Conservation (phyloP, 2,113 vertebrate genomes). For the Motacilla alba region DNA sequence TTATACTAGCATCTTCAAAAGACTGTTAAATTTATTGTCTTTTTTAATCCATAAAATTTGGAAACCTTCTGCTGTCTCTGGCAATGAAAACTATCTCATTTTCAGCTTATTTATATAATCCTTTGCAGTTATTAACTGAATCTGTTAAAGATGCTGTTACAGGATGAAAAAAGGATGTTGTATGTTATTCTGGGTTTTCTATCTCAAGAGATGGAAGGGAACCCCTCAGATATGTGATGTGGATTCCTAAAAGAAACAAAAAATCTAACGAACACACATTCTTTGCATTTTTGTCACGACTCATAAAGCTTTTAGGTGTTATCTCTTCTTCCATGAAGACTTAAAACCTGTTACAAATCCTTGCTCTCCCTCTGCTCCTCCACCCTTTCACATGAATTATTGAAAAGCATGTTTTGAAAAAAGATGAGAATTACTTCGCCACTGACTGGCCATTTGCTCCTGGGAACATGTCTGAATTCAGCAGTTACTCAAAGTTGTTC, state of each 20-base stretch:
- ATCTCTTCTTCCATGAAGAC: not conserved
- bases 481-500: not conserved
- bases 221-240: not conserved
- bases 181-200: not conserved
- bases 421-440: not conserved
- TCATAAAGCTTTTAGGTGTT: not conserved
- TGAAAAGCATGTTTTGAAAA: not conserved
- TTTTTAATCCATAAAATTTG: constrained; percentile 54
- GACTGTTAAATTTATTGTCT: constrained; percentile 25
- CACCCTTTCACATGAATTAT: not conserved
- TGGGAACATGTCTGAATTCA: not conserved
- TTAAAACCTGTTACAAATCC: not conserved
- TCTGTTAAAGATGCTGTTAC: not conserved
- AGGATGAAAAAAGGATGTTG: not conserved
- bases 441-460: not conserved
- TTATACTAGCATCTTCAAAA: constrained; percentile 61
- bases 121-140: not conserved
- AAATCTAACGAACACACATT: not conserved
- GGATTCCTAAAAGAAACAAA: not conserved
- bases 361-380: not conserved
- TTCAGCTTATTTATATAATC: constrained; percentile 2
- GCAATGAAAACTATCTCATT: not conserved
- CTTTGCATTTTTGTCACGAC: not conserved
- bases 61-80: constrained; percentile 13
- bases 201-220: not conserved